Conservation (phyloP, 2,797 vertebrate species). For the Poecilia gillii region DNA sequence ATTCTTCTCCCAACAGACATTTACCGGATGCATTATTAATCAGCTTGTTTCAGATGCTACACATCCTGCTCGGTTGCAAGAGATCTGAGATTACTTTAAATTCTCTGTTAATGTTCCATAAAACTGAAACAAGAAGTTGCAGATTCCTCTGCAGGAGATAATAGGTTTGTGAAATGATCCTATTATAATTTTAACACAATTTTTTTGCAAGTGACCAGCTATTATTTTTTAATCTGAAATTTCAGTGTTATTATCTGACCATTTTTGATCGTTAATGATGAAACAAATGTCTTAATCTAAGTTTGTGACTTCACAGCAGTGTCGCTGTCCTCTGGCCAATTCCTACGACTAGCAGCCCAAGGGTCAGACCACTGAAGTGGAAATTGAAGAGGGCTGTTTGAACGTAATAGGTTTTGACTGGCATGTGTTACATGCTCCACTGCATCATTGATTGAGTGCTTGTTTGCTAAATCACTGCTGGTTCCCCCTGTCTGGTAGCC, state of each 20-base stretch:
- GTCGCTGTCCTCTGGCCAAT: constrained; percentile 78
- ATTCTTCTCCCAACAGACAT: not conserved
- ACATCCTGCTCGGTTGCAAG: not conserved
- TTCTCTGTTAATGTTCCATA: not conserved
- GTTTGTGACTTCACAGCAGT: constrained; percentile 43
- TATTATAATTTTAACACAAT: not conserved
- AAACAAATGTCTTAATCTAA: constrained; percentile 12
- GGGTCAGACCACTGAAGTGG: constrained; percentile 86
- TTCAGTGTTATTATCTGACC: not conserved
- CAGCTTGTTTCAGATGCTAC: not conserved
- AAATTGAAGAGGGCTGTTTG: constrained; percentile 89
- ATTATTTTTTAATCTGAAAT: not conserved
- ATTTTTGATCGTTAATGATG: not conserved
- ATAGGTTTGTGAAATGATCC: not conserved
- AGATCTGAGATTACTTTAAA: not conserved
- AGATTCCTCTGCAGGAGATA: not conserved
- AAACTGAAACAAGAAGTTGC: constrained; percentile 1
- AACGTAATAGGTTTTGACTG: constrained; percentile 96
- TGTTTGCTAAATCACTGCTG: constrained; percentile 95
- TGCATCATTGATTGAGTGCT: constrained; percentile 94
- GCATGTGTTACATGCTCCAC: constrained; percentile 90
- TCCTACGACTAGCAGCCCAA: constrained; percentile 83
- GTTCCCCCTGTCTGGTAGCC: constrained; percentile 85
- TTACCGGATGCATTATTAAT: not conserved
- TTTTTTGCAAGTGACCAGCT: not conserved